These are phyloP conservation scores for Archocentrus centrarchus DNA, from an alignment of 2,113 vertebrate genomes.

Conservation along the genomic window DNA sequence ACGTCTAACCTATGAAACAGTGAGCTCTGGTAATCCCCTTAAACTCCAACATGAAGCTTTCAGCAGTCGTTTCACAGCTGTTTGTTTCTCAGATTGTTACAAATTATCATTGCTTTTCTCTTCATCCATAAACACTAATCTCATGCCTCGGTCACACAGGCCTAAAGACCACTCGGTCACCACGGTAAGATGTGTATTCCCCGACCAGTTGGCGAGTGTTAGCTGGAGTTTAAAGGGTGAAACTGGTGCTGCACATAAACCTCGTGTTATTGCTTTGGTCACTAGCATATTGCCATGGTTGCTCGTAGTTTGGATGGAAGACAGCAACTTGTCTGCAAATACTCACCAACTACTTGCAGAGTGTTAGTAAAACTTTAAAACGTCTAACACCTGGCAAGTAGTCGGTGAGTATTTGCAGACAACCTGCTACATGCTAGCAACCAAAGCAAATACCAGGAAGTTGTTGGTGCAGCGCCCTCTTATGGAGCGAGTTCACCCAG, in stretches of 20 bases:
- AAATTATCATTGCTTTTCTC: not conserved
- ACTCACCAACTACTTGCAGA: not conserved
- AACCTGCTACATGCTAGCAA: no score
- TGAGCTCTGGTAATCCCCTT: rapidly evolving
- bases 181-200: rapidly evolving
- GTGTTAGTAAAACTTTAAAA: rapidly evolving
- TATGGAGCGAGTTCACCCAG: no score
- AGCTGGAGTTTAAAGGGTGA: not conserved
- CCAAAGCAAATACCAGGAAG: no score
- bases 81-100: not conserved
- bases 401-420: not conserved
- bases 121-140: not conserved
- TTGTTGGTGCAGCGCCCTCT: no score
- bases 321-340: not conserved
- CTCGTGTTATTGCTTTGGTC: not conserved
- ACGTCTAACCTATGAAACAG: rapidly evolving
- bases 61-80: not conserved
- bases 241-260: not conserved
- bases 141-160: not conserved
- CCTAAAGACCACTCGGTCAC: rapidly evolving
- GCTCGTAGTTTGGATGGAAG: not conserved
- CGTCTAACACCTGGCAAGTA: rapidly evolving
- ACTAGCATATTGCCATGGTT: not conserved
- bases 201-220: not conserved
- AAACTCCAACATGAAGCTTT: not conserved